Conservation (phyloP, 2,888 invertebrate genomes). For the Tribolium freemani region DNA sequence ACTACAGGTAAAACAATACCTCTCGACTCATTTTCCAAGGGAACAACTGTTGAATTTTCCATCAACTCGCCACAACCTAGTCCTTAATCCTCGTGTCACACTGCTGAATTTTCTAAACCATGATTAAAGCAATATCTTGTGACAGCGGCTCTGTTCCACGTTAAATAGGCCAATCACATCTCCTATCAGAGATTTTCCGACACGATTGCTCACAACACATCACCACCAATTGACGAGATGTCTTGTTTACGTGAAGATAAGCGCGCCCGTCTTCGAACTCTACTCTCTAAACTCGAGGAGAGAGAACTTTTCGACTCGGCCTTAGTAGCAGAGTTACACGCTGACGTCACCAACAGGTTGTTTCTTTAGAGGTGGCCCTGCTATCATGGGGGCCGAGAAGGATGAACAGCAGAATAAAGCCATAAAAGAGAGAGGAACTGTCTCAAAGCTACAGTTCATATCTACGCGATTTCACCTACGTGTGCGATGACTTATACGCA, state of each 20-base stretch:
- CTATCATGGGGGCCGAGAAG: constrained; percentile 57
- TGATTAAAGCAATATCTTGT: not conserved
- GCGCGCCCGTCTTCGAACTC: not conserved
- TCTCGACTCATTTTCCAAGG: no score
- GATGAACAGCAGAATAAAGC: constrained; percentile 20
- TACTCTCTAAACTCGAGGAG: constrained; percentile 10
- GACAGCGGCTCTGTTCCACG: not conserved
- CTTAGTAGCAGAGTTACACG: constrained; percentile 54
- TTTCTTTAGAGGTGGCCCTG: constrained; percentile 62
- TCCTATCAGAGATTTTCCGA: not conserved
- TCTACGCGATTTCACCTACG: not conserved
- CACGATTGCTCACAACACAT: constrained; percentile 8
- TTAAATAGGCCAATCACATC: not conserved
- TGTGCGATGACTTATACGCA: not conserved
- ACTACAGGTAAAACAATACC: no score
- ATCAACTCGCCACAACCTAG: no score
- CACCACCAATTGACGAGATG: constrained; percentile 16
- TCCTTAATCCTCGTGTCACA: no score
- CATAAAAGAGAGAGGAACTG: constrained; percentile 1
- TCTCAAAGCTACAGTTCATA: not conserved
- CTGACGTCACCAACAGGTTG: constrained; percentile 66
- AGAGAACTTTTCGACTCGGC: constrained; percentile 16
- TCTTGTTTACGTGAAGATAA: constrained; percentile 7
- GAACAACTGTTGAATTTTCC: no score
- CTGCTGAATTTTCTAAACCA: not conserved